Evolutionary conservation across 2,888 invertebrate species (phyloP), one percentile per base, ranked within the genome.

Genomic region (Bhutanitis thaidina): DNA sequence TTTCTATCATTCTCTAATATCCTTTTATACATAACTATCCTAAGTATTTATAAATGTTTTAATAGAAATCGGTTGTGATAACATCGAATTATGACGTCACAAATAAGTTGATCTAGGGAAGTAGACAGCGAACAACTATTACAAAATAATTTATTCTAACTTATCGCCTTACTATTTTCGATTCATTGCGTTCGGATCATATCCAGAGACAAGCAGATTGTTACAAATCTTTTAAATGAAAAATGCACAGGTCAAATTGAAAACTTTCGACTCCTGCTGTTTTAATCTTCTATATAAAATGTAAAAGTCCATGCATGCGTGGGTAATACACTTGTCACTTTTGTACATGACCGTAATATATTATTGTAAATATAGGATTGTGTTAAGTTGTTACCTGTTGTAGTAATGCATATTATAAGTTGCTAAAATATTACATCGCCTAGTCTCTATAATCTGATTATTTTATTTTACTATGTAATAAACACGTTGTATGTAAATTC

Each of bases 321-420:
- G 7, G 5, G 7, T 27, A 27, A 1, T 27, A 8, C 1, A 27
- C 2, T 27, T 34, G 7, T 7, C 12, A 1, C 15, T 37, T 49
- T 41, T 43, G 37, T 49, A 48, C 32, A 35, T 40, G 14, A 12
- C 25, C 34, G 25, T 40, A 35, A 35, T 30, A 16, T 43, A 32
- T 37, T 47, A 10, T 61, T 70, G 81, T 83, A 81, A 75, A 81
- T 82, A 82, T 77, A 73, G 68, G 25, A 53, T 56, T 43, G 38
- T 43, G 38, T 51, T 55, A 57, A 77, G 78, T 72, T 80, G 84
- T 83, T 84, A 84, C 79, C 82, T 77, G 72, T 81, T 68, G 45
- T 51, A 41, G 41, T 51, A 20, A 32, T 37, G 47, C 52, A 45
- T 43, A 16, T 36, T n/a, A 20, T 35, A 51, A 27, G 20, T 43